Base-by-base conservation (phyloP, 2,888 invertebrate genomes). In the Lamellibrachia satsuma region DNA sequence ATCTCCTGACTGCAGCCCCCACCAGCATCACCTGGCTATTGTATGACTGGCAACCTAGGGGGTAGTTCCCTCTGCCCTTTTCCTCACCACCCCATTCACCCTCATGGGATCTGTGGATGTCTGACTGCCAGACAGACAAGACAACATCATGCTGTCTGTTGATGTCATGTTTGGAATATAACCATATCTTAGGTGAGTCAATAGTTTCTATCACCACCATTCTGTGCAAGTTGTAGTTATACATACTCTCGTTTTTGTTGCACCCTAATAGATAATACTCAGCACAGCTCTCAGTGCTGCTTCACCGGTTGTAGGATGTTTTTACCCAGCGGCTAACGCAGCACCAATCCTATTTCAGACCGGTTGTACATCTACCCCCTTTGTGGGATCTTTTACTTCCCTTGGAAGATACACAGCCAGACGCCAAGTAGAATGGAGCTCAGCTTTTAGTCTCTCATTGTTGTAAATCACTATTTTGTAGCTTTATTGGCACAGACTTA, bases 21-120 rank as follows among this genome's bases (percentile, higher is more conserved):
- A 75, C 75, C 75, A 75, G 75, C 75, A 75, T 75, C 75, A 75
- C 75, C 75, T 75, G 75, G 60, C 22, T n/a, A 22, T 75, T 75
- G 75, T 75, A 15, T 22, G 75, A 75, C 4, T 22, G 22, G 22
- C 75, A 75, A 75, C 75, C 75, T 75, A n/a, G 75, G 57, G 57
- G 75, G 75, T 75, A 22, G 22, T 75, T 75, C 39, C 39, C 39
- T 39, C 39, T 39, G 75, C 75, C 22, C 75, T 75, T 75, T 75
- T n/a, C 15, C 3, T 75, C 22, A 75, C 75, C 22, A 22, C 15
- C 75, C 75, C 75, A 22, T 6, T 22, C 22, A 11, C 75, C 75
- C 75, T 75, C 75, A 22, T 11, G 75, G 75, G 75, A 4, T 75
- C 4, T 15, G 22, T 75, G 75, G 75, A 75, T 75, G 75, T 75